These are phyloP conservation scores for Apteryx mantelli DNA, from an alignment of 2,113 vertebrate species.

Conservation along the genomic window DNA sequence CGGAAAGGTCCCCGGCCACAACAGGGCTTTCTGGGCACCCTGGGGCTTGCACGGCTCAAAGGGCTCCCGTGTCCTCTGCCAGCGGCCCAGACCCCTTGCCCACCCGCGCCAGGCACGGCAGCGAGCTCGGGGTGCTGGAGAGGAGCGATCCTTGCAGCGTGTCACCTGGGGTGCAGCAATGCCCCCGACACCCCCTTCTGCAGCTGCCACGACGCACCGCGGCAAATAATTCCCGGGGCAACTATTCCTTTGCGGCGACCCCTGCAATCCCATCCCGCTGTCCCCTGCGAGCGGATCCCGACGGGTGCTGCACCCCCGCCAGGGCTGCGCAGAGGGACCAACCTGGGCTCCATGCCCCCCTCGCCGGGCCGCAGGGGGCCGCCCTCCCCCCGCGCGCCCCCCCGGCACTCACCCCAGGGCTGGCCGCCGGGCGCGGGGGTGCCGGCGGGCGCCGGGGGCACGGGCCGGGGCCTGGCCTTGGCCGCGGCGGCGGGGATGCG, in stretches of 20 bases:
- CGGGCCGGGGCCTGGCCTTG: constrained; percentile 78
- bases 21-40: no score
- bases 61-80: no score
- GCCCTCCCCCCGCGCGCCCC: neutral
- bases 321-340: no score
- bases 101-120: neutral
- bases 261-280: neutral
- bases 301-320: no score
- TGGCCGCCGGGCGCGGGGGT: constrained; percentile 24
- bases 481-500: neutral
- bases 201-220: no score
- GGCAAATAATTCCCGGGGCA: neutral
- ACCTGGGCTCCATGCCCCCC: accelerated
- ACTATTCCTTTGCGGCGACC: neutral
- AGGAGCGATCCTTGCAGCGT: neutral
- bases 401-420: constrained; percentile 76
- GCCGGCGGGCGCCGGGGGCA: constrained; percentile 61
- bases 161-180: accelerated
- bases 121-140: neutral
- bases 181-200: neutral
- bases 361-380: neutral
- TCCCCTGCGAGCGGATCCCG: neutral
- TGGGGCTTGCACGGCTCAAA: no score
- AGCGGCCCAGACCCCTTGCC: neutral
- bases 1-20: neutral